A percentile compares a stretch with the other conserved stretches of the same genome.
Conservation (phyloP, 2,113 vertebrate species). For the Trichechus manatus region DNA sequence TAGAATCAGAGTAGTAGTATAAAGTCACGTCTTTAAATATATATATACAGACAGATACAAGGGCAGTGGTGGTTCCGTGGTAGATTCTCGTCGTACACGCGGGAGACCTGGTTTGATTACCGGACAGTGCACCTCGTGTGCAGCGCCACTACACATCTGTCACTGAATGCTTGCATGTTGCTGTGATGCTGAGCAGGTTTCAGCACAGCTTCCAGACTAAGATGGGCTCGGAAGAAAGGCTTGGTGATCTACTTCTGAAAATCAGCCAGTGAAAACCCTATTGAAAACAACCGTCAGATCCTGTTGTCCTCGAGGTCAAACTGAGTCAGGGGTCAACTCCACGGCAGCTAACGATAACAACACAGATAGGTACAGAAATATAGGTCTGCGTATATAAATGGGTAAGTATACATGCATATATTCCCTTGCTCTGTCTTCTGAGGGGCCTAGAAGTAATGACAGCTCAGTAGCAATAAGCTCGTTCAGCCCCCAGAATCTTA, state of each 20-base stretch:
- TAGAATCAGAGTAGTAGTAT: background rate
- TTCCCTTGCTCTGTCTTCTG: background rate
- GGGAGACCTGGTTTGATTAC: background rate
- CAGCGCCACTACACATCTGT: background rate
- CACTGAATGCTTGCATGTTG: background rate
- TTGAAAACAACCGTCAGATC: too few species aligned
- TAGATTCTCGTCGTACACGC: background rate
- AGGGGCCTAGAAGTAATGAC: background rate
- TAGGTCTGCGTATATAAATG: background rate
- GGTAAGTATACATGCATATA: background rate
- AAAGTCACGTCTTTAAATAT: background rate
- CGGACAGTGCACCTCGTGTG: background rate
- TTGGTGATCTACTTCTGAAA: background rate
- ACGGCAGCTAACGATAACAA: background rate
- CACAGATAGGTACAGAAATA: background rate
- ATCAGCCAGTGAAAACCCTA: background rate
- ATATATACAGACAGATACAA: accelerated
- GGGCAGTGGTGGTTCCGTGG: background rate
- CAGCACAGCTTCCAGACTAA: background rate
- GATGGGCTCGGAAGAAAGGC: background rate
- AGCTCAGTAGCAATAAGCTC: background rate
- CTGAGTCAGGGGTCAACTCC: background rate
- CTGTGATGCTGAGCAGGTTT: background rate
- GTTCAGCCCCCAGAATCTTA: background rate
- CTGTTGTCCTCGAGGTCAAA: background rate